Percentiles rank a stretch among this genome's conserved stretches.
These are phyloP conservation scores for Corythornis vintsioides DNA, from an alignment of 2,113 vertebrate species.

Conservation along the genomic window DNA sequence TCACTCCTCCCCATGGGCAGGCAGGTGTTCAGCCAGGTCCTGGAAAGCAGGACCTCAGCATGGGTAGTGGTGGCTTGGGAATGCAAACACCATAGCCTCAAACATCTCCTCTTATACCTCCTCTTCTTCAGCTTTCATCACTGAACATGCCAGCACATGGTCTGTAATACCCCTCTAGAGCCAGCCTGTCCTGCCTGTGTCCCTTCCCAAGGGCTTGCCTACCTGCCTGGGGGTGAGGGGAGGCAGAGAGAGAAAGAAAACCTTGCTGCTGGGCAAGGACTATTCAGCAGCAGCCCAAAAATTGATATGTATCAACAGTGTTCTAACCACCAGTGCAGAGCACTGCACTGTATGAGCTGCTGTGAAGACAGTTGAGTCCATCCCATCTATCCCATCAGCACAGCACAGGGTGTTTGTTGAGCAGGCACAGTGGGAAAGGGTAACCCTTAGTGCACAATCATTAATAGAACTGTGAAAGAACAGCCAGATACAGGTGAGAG, in stretches of 20 bases:
- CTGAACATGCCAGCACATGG: background rate
- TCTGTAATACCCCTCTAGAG: background rate
- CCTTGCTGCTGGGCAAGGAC: background rate
- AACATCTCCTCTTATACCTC: background rate
- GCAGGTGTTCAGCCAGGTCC: background rate
- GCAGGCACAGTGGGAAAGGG: background rate
- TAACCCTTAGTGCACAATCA: background rate
- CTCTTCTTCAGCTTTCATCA: background rate
- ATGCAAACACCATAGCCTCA: background rate
- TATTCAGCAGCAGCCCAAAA: background rate
- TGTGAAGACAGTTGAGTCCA: background rate
- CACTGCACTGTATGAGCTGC: background rate
- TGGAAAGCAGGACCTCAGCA: background rate
- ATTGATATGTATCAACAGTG: background rate
- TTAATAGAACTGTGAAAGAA: background rate
- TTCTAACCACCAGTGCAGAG: background rate
- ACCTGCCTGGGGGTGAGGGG: accelerated
- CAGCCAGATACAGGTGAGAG: background rate
- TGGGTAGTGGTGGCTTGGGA: accelerated
- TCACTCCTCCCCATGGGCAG: background rate
- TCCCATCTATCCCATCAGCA: background rate
- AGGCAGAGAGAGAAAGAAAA: background rate
- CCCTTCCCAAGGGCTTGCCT: background rate
- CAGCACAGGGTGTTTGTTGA: background rate
- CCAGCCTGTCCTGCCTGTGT: background rate